Evolutionary conservation across 2,888 invertebrate species (phyloP).

Genomic region (Eupithecia subumbrata): DNA sequence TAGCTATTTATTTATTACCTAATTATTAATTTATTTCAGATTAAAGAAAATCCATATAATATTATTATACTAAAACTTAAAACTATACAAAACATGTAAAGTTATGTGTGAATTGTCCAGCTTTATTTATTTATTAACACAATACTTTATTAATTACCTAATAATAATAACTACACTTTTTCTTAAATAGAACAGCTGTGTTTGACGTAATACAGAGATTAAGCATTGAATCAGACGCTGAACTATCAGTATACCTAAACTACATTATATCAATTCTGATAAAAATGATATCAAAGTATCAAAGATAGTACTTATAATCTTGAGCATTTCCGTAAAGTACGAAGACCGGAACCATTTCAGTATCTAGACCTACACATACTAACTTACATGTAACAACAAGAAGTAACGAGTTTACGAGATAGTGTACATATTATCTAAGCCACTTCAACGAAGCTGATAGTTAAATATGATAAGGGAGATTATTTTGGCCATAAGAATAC

Average conservation of each 20-base stretch:
- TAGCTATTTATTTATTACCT: too few relatives aligned
- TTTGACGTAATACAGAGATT: slow-evolving; percentile 2
- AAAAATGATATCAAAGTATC: background rate
- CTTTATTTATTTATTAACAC: too few relatives aligned
- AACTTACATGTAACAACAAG: background rate
- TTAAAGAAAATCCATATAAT: too few relatives aligned
- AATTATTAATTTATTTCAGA: too few relatives aligned
- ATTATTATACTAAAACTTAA: too few relatives aligned
- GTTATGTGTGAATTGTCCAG: too few relatives aligned
- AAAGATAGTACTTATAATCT: background rate
- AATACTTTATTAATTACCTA: background rate
- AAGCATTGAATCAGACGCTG: background rate
- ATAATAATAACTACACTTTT: background rate
- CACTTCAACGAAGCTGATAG: too few relatives aligned
- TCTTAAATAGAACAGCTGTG: background rate
- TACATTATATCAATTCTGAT: background rate
- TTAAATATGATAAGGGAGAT: too few relatives aligned
- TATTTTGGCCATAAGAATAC: too few relatives aligned
- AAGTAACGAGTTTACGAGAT: background rate
- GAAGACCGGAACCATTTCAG: background rate
- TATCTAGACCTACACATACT: background rate
- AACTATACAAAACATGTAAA: too few relatives aligned
- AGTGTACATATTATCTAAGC: background rate
- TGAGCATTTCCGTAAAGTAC: background rate
- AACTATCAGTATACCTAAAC: background rate